These are phyloP conservation scores for Muntiacus reevesi DNA, from an alignment of 2,113 vertebrate species.

Conservation along the genomic window DNA sequence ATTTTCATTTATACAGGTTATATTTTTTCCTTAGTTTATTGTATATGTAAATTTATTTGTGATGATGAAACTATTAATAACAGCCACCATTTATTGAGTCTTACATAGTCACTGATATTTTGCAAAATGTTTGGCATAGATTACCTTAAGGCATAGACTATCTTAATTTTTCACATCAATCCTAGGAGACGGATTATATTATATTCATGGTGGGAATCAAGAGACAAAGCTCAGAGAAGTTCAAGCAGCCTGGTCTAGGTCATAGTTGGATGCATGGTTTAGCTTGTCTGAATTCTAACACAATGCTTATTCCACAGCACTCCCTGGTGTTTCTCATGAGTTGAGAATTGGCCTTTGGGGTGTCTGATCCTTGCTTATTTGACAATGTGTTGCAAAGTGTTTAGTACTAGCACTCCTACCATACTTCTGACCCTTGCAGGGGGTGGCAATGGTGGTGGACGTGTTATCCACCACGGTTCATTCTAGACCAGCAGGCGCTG, in stretches of 20 bases:
- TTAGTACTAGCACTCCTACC: background rate
- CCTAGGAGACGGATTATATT: background rate
- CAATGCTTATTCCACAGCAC: background rate
- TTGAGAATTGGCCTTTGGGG: background rate
- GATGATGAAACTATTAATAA: background rate
- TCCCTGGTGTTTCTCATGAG: background rate
- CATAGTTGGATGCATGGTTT: background rate
- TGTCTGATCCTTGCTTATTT: background rate
- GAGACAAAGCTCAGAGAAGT: background rate
- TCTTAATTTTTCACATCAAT: background rate
- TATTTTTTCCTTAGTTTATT: background rate
- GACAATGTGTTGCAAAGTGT: background rate
- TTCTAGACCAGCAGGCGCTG: fast-evolving
- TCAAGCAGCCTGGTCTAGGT: background rate
- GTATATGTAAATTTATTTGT: background rate
- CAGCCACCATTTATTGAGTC: background rate
- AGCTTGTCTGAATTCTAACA: background rate
- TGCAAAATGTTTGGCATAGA: background rate
- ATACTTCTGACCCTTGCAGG: too few species aligned
- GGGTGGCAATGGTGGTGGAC: fast-evolving
- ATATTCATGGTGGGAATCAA: background rate
- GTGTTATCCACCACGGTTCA: background rate
- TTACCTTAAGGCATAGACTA: background rate
- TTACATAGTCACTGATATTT: background rate
- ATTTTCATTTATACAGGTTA: background rate